phyloP scores from a whole-genome alignment of 2,113 vertebrate genomes.

The Nipponia nippon region DNA sequence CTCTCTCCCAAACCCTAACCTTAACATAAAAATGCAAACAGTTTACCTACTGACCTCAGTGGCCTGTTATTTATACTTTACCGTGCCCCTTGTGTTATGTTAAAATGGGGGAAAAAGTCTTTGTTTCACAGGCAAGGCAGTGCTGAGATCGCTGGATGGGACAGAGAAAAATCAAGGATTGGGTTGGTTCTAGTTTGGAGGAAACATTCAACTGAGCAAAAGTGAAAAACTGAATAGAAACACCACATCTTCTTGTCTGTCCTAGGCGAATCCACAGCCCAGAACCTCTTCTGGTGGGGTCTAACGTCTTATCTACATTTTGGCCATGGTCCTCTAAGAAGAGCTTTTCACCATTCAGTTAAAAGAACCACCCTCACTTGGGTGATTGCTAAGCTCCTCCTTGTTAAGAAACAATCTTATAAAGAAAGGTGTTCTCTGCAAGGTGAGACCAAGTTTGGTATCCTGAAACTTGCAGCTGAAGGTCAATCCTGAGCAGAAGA shows the following conservation, averaged over 20 bases:
- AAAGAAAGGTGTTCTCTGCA: not conserved
- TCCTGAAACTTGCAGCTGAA: not conserved
- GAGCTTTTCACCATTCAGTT: not conserved
- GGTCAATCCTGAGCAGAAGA: not conserved
- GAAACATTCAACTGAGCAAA: not conserved
- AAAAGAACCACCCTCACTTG: not conserved
- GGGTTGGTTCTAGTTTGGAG: not conserved
- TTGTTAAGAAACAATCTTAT: not conserved
- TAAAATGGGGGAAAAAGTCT: not conserved
- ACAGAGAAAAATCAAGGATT: not conserved
- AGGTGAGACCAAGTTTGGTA: not conserved
- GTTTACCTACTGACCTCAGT: not conserved
- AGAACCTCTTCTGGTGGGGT: not conserved
- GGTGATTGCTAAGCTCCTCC: not conserved
- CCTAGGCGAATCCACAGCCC: not conserved
- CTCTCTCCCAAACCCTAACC: not conserved
- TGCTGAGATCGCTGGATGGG: not conserved
- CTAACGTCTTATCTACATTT: not conserved
- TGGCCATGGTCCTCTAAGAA: not conserved
- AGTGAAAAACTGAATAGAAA: not conserved
- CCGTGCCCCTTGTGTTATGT: not conserved
- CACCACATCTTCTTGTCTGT: not conserved
- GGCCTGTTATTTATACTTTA: not conserved
- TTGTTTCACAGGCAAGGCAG: not conserved
- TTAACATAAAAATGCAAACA: not conserved